Conservation (phyloP, 2,888 invertebrate species). For the Ligdia adustata region DNA sequence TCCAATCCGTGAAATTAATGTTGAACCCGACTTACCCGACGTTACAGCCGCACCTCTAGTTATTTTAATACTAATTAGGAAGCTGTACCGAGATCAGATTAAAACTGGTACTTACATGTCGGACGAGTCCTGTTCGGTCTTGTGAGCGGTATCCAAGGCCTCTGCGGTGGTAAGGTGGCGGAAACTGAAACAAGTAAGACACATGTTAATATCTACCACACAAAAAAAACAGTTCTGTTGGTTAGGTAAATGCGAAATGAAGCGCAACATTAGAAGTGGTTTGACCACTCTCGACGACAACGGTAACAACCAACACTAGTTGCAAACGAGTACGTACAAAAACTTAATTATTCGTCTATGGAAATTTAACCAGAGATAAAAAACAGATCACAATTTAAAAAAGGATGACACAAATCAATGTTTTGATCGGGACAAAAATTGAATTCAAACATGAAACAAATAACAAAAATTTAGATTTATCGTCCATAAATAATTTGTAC, state of each 20-base stretch:
- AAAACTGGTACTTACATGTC: slow-evolving; percentile 89
- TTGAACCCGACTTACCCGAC: slow-evolving; percentile 36
- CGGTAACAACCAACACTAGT: slow-evolving; percentile 53
- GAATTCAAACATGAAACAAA: slow-evolving; percentile 9
- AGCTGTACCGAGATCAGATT: slow-evolving; percentile 14
- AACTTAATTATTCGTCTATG: slow-evolving; percentile 49
- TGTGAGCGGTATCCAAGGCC: slow-evolving; percentile 97
- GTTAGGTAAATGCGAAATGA: slow-evolving; percentile 11
- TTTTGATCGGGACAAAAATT: slow-evolving; percentile 7
- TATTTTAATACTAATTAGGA: slow-evolving; percentile 32
- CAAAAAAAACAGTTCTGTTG: not conserved
- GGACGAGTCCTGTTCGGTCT: slow-evolving; percentile 95
- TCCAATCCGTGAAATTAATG: slow-evolving; percentile 49
- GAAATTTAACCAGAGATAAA: slow-evolving; percentile 40
- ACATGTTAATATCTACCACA: slow-evolving; percentile 20
- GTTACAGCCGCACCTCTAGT: slow-evolving; percentile 32
- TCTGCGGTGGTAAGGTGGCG: slow-evolving; percentile 94
- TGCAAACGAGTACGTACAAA: slow-evolving; percentile 50
- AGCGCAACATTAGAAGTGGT: slow-evolving; percentile 9
- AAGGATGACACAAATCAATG: slow-evolving; percentile 9
- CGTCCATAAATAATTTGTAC: slow-evolving; percentile 18
- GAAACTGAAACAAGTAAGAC: slow-evolving; percentile 89
- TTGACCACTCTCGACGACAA: slow-evolving; percentile 38
- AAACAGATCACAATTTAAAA: slow-evolving; percentile 25
- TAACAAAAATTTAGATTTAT: slow-evolving; percentile 13